Percentiles rank a stretch among this genome's conserved stretches.
These are phyloP conservation scores for Phyllostomus hastatus DNA, from an alignment of 2,113 vertebrate species.

Conservation along the genomic window DNA sequence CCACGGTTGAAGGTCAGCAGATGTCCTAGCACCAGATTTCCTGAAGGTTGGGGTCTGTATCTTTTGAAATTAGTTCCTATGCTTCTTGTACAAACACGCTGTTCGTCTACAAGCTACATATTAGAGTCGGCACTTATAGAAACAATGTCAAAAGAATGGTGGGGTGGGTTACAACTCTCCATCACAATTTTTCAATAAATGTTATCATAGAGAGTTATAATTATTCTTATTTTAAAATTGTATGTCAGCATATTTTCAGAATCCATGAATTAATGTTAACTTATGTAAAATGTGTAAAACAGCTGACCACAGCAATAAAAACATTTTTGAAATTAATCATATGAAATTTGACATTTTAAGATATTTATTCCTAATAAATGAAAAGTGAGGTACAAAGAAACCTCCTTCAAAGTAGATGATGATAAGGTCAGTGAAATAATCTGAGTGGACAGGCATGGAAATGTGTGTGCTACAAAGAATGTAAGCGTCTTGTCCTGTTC, in stretches of 20 bases:
- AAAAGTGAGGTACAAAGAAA: background rate
- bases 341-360: background rate
- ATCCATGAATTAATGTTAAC: background rate
- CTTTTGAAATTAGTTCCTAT: too few species aligned
- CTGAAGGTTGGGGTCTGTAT: too few species aligned
- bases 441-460: background rate
- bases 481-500: background rate
- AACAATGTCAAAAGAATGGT: too few species aligned
- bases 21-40: too few species aligned
- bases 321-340: background rate
- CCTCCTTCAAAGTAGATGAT: slow-evolving; percentile 5
- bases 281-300: slow-evolving; percentile 13
- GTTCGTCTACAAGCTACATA: too few species aligned
- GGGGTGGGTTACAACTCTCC: too few species aligned
- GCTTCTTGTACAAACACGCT: too few species aligned
- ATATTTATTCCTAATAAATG: background rate
- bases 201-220: background rate
- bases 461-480: background rate
- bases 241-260: slow-evolving; percentile 24
- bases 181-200: too few species aligned
- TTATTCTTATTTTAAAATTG: slow-evolving; percentile 1
- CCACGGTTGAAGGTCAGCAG: too few species aligned
- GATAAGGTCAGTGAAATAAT: background rate
- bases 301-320: slow-evolving; percentile 14
- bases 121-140: too few species aligned